A percentile compares a stretch with the other conserved stretches of the same genome.
Conservation (phyloP, 2,888 invertebrate genomes). For the Muschampia plurimacula region DNA sequence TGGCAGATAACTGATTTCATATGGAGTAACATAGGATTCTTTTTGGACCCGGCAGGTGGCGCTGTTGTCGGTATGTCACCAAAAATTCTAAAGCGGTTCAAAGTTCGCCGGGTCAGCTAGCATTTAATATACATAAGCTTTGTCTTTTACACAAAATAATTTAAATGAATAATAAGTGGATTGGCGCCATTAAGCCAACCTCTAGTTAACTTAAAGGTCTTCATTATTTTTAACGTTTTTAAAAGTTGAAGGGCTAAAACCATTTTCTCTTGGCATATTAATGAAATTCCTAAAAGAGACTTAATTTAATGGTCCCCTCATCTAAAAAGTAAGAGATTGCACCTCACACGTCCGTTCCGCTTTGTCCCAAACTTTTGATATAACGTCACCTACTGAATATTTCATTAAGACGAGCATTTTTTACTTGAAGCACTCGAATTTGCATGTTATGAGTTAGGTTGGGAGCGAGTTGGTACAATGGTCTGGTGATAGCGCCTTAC, state of each 20-base stretch:
- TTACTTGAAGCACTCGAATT: slow-evolving; percentile 63
- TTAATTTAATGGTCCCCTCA: not conserved
- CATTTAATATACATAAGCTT: too few relatives aligned
- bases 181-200: too few relatives aligned
- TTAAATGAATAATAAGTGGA: too few relatives aligned
- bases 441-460: slow-evolving; percentile 76
- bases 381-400: slow-evolving; percentile 67
- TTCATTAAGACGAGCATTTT: slow-evolving; percentile 75
- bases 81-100: too few relatives aligned
- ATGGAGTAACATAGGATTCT: too few relatives aligned
- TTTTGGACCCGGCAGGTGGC: too few relatives aligned
- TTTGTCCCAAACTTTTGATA: slow-evolving; percentile 62
- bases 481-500: not conserved
- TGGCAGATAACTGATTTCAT: too few relatives aligned
- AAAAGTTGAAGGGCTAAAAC: not conserved
- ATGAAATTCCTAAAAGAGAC: not conserved
- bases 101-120: too few relatives aligned
- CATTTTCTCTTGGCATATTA: not conserved
- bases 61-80: too few relatives aligned
- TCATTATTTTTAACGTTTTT: not conserved
- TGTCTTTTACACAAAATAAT: too few relatives aligned
- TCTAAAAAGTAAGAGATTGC: slow-evolving; percentile 7
- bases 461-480: not conserved
- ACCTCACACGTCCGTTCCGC: slow-evolving; percentile 36
- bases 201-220: not conserved